phyloP scores from a whole-genome alignment of 2,888 invertebrate genomes.

The Drosophila multiciliata region DNA sequence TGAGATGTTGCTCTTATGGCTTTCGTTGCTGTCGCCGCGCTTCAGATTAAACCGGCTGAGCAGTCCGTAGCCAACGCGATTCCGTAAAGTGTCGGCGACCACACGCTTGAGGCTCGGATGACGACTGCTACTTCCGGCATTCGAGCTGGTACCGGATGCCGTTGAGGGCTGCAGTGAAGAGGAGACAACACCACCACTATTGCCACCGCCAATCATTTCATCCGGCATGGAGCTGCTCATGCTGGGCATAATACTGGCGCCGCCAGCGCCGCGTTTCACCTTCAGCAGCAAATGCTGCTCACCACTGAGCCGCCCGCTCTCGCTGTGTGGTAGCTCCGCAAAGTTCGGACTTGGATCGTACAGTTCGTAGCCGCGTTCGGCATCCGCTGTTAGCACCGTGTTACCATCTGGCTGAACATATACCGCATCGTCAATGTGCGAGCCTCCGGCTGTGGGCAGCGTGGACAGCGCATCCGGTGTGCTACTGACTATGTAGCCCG shows the following conservation, averaged over 20 bases:
- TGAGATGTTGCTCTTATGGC: constrained; percentile 79
- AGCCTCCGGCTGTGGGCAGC: constrained; percentile 75
- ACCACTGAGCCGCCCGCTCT: constrained; percentile 62
- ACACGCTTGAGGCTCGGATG: constrained; percentile 75
- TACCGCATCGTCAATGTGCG: constrained; percentile 60
- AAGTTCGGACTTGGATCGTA: constrained; percentile 83
- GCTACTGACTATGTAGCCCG: constrained; percentile 82
- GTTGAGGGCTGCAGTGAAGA: constrained; percentile 79
- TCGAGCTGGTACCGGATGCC: constrained; percentile 81
- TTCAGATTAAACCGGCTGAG: constrained; percentile 81
- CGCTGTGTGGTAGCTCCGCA: constrained; percentile 67
- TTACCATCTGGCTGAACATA: constrained; percentile 80
- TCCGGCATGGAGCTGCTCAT: constrained; percentile 82
- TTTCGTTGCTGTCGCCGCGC: constrained; percentile 80
- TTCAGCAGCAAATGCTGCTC: constrained; percentile 77
- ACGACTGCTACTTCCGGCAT: constrained; percentile 69
- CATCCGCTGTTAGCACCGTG: constrained; percentile 24
- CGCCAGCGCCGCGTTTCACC: constrained; percentile 34
- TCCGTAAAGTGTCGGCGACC: constrained; percentile 74
- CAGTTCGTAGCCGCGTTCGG: constrained; percentile 76
- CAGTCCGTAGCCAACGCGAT: constrained; percentile 49
- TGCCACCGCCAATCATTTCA: constrained; percentile 63
- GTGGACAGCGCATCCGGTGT: constrained; percentile 82
- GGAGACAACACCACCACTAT: constrained; percentile 33
- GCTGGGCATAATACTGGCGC: constrained; percentile 60